Evolutionary conservation across 35 echinoderm and acorn worm genomes (phyloP).

Genomic region (Eucidaris tribuloides): DNA sequence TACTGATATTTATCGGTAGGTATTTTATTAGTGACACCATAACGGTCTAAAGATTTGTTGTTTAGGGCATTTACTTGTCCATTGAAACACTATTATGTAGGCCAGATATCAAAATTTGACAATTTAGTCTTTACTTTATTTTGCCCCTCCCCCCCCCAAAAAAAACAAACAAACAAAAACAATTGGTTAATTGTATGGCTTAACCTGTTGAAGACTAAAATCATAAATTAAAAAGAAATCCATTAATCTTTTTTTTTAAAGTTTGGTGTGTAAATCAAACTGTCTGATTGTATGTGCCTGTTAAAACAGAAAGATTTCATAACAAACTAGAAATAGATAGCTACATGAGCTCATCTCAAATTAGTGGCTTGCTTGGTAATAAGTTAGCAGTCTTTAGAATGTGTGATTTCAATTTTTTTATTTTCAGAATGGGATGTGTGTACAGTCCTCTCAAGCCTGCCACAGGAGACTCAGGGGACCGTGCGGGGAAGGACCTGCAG

Average conservation of each 20-base stretch:
- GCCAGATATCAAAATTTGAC: too few species aligned
- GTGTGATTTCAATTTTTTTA: not conserved
- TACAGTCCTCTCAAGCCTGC: not conserved
- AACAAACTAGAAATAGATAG: not conserved
- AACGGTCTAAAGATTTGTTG: too few species aligned
- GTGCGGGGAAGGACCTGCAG: not conserved
- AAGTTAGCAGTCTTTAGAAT: not conserved
- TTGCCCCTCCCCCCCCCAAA: too few species aligned
- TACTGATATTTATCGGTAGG: too few species aligned
- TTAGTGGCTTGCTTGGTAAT: not conserved
- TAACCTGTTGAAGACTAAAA: too few species aligned
- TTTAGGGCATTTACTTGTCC: too few species aligned
- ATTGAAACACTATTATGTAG: too few species aligned
- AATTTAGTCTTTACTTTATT: too few species aligned
- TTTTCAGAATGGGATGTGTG: not conserved
- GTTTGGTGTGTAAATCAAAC: not conserved
- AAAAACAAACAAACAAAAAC: too few species aligned
- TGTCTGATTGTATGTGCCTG: not conserved
- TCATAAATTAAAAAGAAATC: too few species aligned
- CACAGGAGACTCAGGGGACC: not conserved
- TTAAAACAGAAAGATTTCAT: not conserved
- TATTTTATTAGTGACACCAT: too few species aligned
- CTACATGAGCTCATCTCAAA: not conserved
- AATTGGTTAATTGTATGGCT: too few species aligned
- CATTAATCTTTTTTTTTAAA: not conserved